Percentiles rank a stretch among this genome's conserved stretches.
Conservation (phyloP, 2,888 invertebrate species). For the Serrognathus titanus region DNA sequence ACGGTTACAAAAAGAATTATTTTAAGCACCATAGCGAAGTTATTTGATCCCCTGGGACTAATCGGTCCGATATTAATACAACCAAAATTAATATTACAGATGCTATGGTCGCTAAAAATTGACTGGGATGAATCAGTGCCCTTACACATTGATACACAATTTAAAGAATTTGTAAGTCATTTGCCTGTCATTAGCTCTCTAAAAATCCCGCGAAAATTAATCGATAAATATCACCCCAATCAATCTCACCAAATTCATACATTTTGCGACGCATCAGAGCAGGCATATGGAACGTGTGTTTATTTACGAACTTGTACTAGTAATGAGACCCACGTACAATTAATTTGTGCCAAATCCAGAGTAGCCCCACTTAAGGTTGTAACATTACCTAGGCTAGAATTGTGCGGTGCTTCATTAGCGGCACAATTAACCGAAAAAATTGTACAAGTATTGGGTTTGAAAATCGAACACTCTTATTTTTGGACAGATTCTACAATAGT, state of each 20-base stretch:
- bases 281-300: constrained; percentile 4
- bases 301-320: not conserved
- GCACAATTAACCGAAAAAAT: constrained; percentile 1
- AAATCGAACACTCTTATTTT: not conserved
- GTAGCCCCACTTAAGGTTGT: constrained; percentile 3
- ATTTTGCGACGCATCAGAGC: constrained; percentile 4
- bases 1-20: not conserved
- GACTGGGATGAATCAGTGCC: constrained; percentile 5
- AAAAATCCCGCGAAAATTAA: not conserved
- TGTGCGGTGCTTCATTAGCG: constrained; percentile 1
- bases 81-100: constrained; percentile 2
- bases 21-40: not conserved
- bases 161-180: not conserved
- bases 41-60: constrained; percentile 6
- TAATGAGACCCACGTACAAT: not conserved
- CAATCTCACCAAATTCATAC: not conserved
- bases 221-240: not conserved
- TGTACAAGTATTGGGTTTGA: not conserved
- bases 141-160: not conserved
- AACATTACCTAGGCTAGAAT: constrained; percentile 5
- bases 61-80: not conserved
- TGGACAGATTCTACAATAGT: constrained; percentile 22
- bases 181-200: not conserved
- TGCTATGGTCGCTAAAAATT: not conserved
- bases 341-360: constrained; percentile 4